A percentile compares a stretch with the other conserved stretches of the same genome.
Evolutionary conservation across 2,113 vertebrate genomes (phyloP).

Genomic region (Cichladusa arquata): DNA sequence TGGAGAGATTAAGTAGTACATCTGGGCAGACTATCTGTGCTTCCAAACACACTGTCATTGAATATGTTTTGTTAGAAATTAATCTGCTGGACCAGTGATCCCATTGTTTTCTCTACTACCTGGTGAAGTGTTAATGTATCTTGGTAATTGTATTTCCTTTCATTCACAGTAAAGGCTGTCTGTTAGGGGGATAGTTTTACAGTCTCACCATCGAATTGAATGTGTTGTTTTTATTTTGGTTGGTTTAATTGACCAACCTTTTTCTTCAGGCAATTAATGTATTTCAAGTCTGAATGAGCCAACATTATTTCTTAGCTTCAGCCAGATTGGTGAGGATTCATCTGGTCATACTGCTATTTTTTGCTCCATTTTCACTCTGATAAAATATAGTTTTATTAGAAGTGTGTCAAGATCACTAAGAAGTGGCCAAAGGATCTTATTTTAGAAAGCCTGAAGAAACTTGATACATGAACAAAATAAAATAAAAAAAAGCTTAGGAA

Average conservation of each 20-base stretch:
- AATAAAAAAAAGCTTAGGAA: not conserved
- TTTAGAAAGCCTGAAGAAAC: not conserved
- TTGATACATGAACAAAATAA: not conserved
- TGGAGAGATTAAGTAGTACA: not conserved
- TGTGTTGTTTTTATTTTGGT: not conserved
- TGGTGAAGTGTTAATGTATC: not conserved
- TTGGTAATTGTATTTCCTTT: not conserved
- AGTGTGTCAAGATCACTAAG: not conserved
- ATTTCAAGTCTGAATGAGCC: not conserved
- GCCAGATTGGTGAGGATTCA: not conserved
- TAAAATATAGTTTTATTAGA: not conserved
- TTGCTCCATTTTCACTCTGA: not conserved
- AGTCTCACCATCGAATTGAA: not conserved
- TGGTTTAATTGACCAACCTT: not conserved
- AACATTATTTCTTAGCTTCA: not conserved
- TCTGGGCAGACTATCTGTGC: not conserved
- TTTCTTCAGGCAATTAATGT: not conserved
- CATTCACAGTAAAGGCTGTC: not conserved
- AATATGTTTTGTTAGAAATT: not conserved
- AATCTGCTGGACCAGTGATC: not conserved
- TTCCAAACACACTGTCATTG: not conserved
- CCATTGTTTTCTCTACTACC: not conserved
- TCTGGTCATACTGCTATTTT: not conserved
- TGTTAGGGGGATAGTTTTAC: not conserved
- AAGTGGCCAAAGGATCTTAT: not conserved